A percentile compares a stretch with the other conserved stretches of the same genome.
Evolutionary conservation across 2,888 invertebrate genomes (phyloP).

Genomic region (Drosophila birchii): DNA sequence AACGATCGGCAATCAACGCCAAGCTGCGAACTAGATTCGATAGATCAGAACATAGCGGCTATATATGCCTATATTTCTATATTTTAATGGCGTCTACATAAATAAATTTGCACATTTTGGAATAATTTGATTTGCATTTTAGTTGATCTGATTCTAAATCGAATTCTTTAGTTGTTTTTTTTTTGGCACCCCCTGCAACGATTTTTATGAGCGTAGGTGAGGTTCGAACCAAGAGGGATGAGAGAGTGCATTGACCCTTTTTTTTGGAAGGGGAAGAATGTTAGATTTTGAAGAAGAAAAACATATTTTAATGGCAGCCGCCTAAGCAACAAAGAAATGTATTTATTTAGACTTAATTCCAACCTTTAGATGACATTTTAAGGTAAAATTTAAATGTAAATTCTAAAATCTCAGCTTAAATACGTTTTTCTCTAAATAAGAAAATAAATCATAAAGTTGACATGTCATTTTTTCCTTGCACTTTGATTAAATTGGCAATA

Average conservation of each 20-base stretch:
- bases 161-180: neutral
- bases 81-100: conserved; percentile 37
- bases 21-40: conserved; percentile 33
- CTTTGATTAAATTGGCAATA: conserved; percentile 19
- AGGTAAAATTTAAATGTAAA: neutral
- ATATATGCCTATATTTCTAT: conserved; percentile 3
- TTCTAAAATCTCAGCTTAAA: neutral
- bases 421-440: neutral
- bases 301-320: neutral
- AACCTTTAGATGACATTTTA: neutral
- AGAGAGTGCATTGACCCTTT: conserved; percentile 24
- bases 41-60: conserved; percentile 20
- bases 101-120: conserved; percentile 45
- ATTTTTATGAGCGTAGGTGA: conserved; percentile 61
- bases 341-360: neutral
- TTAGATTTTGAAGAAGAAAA: neutral
- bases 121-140: conserved; percentile 30
- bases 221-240: neutral
- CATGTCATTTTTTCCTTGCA: neutral
- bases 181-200: conserved; percentile 66
- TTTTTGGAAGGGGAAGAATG: neutral
- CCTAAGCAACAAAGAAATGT: neutral
- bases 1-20: conserved; percentile 50
- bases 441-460: neutral
- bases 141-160: conserved; percentile 3